These are phyloP conservation scores for Hafferia zeledoni DNA, from an alignment of 2,797 vertebrate genomes.

Conservation along the genomic window DNA sequence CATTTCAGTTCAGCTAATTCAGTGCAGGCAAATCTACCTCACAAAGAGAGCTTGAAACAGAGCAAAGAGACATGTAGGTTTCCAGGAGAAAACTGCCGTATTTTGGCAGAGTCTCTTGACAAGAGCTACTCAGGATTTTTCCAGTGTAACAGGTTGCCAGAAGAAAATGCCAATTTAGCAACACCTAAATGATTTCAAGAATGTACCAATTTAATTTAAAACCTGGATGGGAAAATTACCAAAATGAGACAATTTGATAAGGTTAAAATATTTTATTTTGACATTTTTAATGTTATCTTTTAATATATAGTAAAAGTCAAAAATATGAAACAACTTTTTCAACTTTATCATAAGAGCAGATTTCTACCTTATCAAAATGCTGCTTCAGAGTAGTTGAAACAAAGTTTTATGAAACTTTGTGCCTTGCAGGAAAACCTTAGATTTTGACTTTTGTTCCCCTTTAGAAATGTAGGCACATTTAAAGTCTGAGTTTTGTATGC, in stretches of 20 bases:
- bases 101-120: slow-evolving; percentile 44
- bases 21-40: slow-evolving; percentile 25
- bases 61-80: slow-evolving; percentile 53
- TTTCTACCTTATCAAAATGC: slow-evolving; percentile 32
- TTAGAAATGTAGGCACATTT: slow-evolving; percentile 39
- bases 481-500: slow-evolving; percentile 28
- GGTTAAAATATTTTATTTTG: slow-evolving; percentile 29
- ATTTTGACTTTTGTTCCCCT: slow-evolving; percentile 52
- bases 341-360: slow-evolving; percentile 14
- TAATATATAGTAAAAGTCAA: slow-evolving; percentile 26
- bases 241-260: slow-evolving; percentile 38
- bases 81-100: slow-evolving; percentile 30
- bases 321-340: not conserved
- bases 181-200: slow-evolving; percentile 2
- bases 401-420: slow-evolving; percentile 20
- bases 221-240: slow-evolving; percentile 26
- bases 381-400: slow-evolving; percentile 12
- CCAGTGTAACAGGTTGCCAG: not conserved
- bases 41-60: slow-evolving; percentile 56
- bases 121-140: not conserved
- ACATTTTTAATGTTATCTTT: slow-evolving; percentile 26
- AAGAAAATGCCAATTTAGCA: slow-evolving; percentile 7
- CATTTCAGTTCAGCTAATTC: slow-evolving; percentile 7
- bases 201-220: slow-evolving; percentile 17
- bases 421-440: slow-evolving; percentile 32